Base-by-base conservation (phyloP, 2,797 vertebrate species). In the Acanthurus tractus region DNA sequence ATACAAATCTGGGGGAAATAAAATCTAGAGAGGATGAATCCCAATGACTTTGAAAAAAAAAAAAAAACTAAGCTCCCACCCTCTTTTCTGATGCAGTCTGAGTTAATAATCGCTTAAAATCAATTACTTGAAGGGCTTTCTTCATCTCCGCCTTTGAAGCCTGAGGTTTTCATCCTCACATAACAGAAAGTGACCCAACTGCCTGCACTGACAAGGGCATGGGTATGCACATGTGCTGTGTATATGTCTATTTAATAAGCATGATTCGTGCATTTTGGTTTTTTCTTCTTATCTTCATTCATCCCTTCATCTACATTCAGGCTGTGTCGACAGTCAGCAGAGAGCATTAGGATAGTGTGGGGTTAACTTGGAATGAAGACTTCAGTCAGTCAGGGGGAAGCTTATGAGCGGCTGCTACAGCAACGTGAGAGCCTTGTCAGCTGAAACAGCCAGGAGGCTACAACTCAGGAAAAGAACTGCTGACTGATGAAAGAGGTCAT, bases 401-500 rank as follows among this genome's bases (percentile, higher is more conserved):
- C 72, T 86, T 86, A 74, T 57, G 76, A 53, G 70, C 36, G 3
- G 72, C 83, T 74, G 73, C 59, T 62, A 49, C 65, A 1, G 68
- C 85, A 83, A 67, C 12, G 14, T 50, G 63, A 87, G 64, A 8
- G 61, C 77, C 64, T 70, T 59, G 77, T 89, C 86, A 88, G 79
- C 80, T 79, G 64, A 87, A 88, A 83, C 64, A 70, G 76, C 77
- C 75, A 55, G 56, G 63, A 81, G 79, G 74, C 55, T 70, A 69
- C 53, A 59, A 78, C 81, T 89, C 45, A 50, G 69, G 63, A 76
- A 76, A 56, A 73, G 57, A 40, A 74, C 2, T 67, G 64, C 76
- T 76, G 83, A 86, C 63, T 83, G 65, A 84, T 83, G 46, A 84
- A 73, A 79, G 56, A 59, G 64, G 84, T 82, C 23, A 78, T 78